These are phyloP conservation scores for Amphiprion percula DNA, from an alignment of 2,113 vertebrate species.

Conservation along the genomic window DNA sequence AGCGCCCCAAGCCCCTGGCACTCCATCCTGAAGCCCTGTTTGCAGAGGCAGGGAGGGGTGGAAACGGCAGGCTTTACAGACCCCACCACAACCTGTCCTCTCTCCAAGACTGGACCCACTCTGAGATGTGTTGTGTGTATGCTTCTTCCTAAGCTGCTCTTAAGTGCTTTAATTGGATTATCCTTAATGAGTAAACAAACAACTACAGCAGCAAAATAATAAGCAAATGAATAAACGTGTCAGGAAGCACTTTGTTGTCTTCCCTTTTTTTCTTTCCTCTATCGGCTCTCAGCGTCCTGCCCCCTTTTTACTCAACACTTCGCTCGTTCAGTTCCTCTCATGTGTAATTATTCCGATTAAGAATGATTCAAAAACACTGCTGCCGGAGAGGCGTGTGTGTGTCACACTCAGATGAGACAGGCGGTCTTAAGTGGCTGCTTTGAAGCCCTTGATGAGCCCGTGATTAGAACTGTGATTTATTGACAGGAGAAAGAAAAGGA, in stretches of 20 bases:
- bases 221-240: slow-evolving; percentile 67
- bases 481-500: slow-evolving; percentile 52
- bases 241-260: slow-evolving; percentile 47
- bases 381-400: slow-evolving; percentile 44
- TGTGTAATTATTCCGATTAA: slow-evolving; percentile 73
- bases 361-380: slow-evolving; percentile 65
- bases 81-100: slow-evolving; percentile 78
- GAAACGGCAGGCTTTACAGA: slow-evolving; percentile 60
- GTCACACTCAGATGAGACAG: slow-evolving; percentile 61
- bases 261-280: neutral
- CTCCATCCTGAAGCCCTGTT: slow-evolving; percentile 53
- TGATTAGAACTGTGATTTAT: slow-evolving; percentile 71
- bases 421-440: slow-evolving; percentile 73
- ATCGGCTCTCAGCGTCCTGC: slow-evolving; percentile 38
- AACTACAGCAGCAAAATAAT: slow-evolving; percentile 74
- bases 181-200: slow-evolving; percentile 81
- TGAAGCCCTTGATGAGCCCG: slow-evolving; percentile 64
- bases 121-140: slow-evolving; percentile 52
- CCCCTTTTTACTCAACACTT: slow-evolving; percentile 45
- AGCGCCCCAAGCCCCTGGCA: slow-evolving; percentile 76
- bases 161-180: slow-evolving; percentile 82
- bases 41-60: slow-evolving; percentile 63
- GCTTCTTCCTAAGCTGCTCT: slow-evolving; percentile 67
- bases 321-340: slow-evolving; percentile 66
- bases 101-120: slow-evolving; percentile 67